Base-by-base conservation (phyloP, 2,888 invertebrate genomes). In the Nymphalis urticae region DNA sequence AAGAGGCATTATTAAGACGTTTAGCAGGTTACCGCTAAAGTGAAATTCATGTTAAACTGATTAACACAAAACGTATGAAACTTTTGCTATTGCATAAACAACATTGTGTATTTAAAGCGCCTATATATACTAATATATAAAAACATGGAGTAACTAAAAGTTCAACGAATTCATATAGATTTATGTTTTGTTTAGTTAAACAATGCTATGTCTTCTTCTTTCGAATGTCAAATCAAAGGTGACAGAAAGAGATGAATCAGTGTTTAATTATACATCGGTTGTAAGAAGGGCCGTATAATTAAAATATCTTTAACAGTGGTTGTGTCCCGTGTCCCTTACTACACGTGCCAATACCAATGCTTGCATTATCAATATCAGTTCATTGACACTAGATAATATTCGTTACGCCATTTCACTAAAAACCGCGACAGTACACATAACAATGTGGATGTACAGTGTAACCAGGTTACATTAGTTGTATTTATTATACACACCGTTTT, bases 11-110 rank as follows among this genome's bases (percentile, higher is more conserved):
- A 21, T 48, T 48, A 56, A 27, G 32, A 27, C 51, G 51, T 27
- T 70, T 70, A 60, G 64, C 68, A 19, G 19, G 61, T n/a, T 51
- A 58, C 62, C n/a, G 63, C 54, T 62, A 63, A 65, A 70, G 70
- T 61, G 72, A 70, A 72, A 73, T 68, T 61, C 42, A 42, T 58
- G 68, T 68, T 72, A 73, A 72, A 70, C 62, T 58, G 51, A 72
- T 72, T 73, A 67, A 48, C 66, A 61, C 64, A 48, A 48, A 32
- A 58, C 58, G 58, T 27, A 58, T 48, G 48, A 17, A 36, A 62
- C 62, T 62, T 67, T 67, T 50, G 48, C 48, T 66, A 58, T 58
- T 58, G 10, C 36, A 19, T 42, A 21, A 56, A 36, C 36, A 36
- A 8, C 9, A 8, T 13, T 32, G 54, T 13, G 42, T 4, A 42